phyloP scores from a whole-genome alignment of 2,113 vertebrate species.

The Nesospiza acunhae region DNA sequence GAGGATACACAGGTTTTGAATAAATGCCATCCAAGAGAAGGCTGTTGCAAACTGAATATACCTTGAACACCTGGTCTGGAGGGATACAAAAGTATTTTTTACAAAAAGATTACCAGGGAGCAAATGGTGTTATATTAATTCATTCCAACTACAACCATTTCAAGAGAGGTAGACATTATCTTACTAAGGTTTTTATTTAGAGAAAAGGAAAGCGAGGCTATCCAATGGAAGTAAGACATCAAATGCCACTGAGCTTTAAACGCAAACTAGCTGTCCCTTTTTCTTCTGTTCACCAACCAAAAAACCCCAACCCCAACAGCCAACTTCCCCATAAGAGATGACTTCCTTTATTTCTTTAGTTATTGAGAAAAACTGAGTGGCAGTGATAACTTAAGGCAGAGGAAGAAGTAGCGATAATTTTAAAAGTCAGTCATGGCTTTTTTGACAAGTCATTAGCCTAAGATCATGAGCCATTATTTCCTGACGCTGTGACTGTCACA shows the following conservation, averaged over 20 bases:
- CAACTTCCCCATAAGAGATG: background rate
- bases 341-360: background rate
- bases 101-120: background rate
- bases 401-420: background rate
- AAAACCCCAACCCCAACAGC: background rate
- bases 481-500: slow-evolving; percentile 5
- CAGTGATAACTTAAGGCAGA: background rate
- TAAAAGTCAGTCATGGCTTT: background rate
- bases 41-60: background rate
- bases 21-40: background rate
- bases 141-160: background rate
- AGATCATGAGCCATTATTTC: background rate
- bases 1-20: background rate
- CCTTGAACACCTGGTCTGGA: background rate
- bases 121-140: background rate
- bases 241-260: background rate
- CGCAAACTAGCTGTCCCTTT: background rate
- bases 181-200: background rate
- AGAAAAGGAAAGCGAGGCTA: background rate
- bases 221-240: background rate
- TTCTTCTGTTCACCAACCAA: background rate
- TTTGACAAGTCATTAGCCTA: slow-evolving; percentile 1
- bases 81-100: background rate
- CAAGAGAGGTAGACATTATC: background rate
- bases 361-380: background rate